Conservation (phyloP, 1,140 invertebrate genomes). For the Drosophila lacertosa region DNA sequence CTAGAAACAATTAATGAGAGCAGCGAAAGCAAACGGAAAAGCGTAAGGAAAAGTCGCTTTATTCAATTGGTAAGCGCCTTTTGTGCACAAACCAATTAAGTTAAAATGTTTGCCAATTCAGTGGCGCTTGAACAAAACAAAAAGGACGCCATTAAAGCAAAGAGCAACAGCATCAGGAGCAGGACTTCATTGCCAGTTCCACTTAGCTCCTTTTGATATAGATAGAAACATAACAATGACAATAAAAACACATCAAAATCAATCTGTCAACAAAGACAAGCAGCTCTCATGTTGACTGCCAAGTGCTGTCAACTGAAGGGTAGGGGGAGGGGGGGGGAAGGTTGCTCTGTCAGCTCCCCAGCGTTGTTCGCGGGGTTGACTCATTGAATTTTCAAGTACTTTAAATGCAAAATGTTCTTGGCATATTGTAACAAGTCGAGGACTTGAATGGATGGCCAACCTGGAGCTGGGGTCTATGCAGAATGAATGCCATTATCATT, state of each 20-base stretch:
- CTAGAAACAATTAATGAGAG: constrained; percentile 31
- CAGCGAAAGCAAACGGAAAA: background rate
- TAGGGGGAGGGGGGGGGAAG: too few species aligned
- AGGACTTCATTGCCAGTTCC: background rate
- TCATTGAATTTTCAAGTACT: constrained; percentile 64
- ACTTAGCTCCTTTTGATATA: constrained; percentile 3
- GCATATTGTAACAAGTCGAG: constrained; percentile 26
- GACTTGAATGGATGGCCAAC: background rate
- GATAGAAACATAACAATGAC: constrained; percentile 70
- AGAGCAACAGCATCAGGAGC: constrained; percentile 10
- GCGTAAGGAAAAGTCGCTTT: constrained; percentile 14
- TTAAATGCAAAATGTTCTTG: constrained; percentile 64
- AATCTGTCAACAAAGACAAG: constrained; percentile 75
- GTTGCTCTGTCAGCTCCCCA: constrained; percentile 3
- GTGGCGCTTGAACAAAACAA: constrained; percentile 50
- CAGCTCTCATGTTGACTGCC: constrained; percentile 19
- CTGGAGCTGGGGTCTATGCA: constrained; percentile 5
- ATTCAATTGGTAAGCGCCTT: constrained; percentile 52
- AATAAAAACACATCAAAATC: constrained; percentile 82
- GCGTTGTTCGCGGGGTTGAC: too few species aligned
- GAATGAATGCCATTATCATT: constrained; percentile 67
- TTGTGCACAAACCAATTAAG: constrained; percentile 67
- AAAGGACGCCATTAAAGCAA: constrained; percentile 10
- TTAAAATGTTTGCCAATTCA: constrained; percentile 67
- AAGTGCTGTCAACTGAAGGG: constrained; percentile 64